These are phyloP conservation scores for Enteromius trimaculatus DNA, from an alignment of 2,797 vertebrate species.

Conservation along the genomic window DNA sequence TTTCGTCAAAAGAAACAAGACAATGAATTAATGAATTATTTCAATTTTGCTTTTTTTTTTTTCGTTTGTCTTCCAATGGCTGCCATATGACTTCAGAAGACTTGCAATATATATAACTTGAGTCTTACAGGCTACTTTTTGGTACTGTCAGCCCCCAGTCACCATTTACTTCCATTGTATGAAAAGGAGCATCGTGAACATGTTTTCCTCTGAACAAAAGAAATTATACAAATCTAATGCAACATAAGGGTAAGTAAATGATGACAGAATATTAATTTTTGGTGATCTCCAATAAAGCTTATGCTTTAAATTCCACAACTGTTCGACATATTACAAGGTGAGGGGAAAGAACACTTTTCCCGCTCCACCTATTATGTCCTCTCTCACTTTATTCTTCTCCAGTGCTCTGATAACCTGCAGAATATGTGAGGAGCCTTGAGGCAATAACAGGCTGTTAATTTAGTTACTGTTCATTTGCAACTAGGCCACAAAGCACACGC, in stretches of 20 bases:
- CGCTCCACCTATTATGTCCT: neutral
- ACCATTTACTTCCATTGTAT: neutral
- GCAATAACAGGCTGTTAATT: conserved; percentile 55
- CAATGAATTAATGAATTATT: too few relatives aligned
- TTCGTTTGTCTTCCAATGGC: neutral
- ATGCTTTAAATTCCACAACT: neutral
- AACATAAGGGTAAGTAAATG: neutral
- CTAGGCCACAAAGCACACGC: conserved; percentile 32
- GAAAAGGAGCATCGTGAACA: neutral
- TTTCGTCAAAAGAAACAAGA: too few relatives aligned
- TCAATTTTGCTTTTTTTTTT: too few relatives aligned
- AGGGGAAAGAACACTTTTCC: neutral
- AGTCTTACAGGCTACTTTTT: neutral
- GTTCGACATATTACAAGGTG: neutral
- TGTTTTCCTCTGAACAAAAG: neutral
- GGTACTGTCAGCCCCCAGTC: neutral
- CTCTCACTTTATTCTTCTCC: conserved; percentile 12
- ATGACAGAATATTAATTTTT: neutral
- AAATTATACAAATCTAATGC: neutral
- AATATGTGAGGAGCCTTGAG: conserved; percentile 50
- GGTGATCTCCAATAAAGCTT: neutral
- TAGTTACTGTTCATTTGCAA: conserved; percentile 54
- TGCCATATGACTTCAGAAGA: neutral
- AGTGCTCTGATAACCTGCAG: conserved; percentile 48
- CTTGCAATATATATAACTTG: neutral